A percentile compares a stretch with the other conserved stretches of the same genome.
These are phyloP conservation scores for Drosophila varians DNA, from an alignment of 1,140 invertebrate species.

Conservation along the genomic window DNA sequence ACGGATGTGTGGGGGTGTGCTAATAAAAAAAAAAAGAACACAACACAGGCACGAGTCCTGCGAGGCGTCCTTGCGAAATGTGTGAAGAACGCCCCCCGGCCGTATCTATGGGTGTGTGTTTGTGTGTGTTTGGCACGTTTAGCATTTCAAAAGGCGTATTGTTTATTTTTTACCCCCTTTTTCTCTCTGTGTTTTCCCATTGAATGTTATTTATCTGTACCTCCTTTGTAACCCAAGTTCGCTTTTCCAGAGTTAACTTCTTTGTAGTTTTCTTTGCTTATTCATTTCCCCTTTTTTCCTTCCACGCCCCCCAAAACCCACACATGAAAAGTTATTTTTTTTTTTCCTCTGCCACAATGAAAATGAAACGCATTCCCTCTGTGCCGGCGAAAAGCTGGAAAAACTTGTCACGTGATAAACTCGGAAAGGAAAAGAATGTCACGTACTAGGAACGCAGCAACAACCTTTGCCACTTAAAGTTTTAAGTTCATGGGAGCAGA, in stretches of 20 bases:
- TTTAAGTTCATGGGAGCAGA: slow-evolving; percentile 61
- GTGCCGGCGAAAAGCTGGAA: slow-evolving; percentile 31
- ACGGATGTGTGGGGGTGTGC: slow-evolving; percentile 22
- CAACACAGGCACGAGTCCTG: slow-evolving; percentile 51
- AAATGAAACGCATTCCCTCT: slow-evolving; percentile 47
- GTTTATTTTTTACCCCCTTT: slow-evolving; percentile 56
- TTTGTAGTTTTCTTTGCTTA: slow-evolving; percentile 73
- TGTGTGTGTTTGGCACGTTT: slow-evolving; percentile 57
- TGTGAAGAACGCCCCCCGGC: slow-evolving; percentile 51
- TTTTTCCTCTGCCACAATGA: slow-evolving; percentile 44
- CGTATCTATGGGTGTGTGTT: slow-evolving; percentile 20
- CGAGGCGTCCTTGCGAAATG: slow-evolving; percentile 46
- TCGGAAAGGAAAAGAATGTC: slow-evolving; percentile 63
- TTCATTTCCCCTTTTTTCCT: slow-evolving; percentile 45
- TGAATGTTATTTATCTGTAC: slow-evolving; percentile 76
- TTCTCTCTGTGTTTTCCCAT: slow-evolving; percentile 50
- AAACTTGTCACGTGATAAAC: slow-evolving; percentile 73
- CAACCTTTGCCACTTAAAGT: slow-evolving; percentile 80
- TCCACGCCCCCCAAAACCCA: slow-evolving; percentile 21
- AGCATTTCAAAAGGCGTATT: slow-evolving; percentile 81
- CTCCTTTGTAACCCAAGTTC: slow-evolving; percentile 76
- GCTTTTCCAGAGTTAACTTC: slow-evolving; percentile 73
- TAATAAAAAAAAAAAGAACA: slow-evolving; percentile 69
- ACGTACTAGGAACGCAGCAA: slow-evolving; percentile 55
- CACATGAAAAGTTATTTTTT: slow-evolving; percentile 49